These are phyloP conservation scores for Achatina immaculata DNA, from an alignment of 1,140 invertebrate genomes.

Conservation along the genomic window DNA sequence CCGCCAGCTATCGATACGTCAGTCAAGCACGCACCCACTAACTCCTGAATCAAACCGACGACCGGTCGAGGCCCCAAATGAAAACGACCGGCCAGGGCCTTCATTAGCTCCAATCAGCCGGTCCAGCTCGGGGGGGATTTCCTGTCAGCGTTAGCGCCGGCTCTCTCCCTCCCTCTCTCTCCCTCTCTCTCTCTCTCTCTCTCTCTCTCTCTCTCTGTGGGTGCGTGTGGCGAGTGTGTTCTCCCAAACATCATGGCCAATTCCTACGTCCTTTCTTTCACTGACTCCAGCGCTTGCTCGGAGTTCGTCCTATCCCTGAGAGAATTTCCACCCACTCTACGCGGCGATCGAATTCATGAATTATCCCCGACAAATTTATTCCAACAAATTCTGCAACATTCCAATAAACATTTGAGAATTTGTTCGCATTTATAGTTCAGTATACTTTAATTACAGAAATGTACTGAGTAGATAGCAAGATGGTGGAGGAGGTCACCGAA, in stretches of 20 bases:
- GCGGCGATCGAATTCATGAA: not conserved
- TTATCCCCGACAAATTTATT: too few relatives aligned
- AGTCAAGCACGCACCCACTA: conserved; percentile 9
- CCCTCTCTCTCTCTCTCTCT: conserved; percentile 10
- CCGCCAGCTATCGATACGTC: conserved; percentile 9
- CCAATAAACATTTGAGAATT: too few relatives aligned
- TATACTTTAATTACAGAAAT: too few relatives aligned
- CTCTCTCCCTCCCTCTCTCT: not conserved
- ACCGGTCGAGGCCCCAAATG: conserved; percentile 11
- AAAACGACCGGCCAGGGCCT: conserved; percentile 17
- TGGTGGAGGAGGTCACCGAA: too few relatives aligned
- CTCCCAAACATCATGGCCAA: too few relatives aligned
- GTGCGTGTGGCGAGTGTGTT: too few relatives aligned
- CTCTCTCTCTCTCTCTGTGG: not conserved
- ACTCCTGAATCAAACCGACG: not conserved
- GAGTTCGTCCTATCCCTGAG: not conserved
- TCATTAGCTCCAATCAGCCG: conserved; percentile 30
- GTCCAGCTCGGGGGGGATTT: conserved; percentile 12
- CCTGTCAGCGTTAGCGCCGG: conserved; percentile 5
- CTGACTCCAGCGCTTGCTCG: not conserved
- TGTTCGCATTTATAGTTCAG: too few relatives aligned
- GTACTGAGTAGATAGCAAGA: too few relatives aligned
- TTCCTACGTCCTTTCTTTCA: not conserved
- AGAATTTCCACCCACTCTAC: not conserved
- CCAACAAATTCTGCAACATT: too few relatives aligned